phyloP scores from a whole-genome alignment of 1,140 invertebrate genomes.

The Oryctes rhinoceros region DNA sequence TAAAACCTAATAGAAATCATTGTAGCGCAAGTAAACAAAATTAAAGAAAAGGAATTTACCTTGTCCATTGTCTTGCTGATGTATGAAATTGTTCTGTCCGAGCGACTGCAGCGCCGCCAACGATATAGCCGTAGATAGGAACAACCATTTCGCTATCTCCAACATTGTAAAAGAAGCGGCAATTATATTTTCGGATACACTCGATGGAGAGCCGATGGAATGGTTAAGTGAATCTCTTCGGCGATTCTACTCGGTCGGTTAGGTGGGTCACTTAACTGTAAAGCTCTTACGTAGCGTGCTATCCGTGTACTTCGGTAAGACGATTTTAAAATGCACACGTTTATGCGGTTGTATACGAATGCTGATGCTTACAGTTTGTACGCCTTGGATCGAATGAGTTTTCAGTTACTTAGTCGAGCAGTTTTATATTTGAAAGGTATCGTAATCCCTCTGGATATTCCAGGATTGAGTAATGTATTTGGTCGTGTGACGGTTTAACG shows the following conservation, averaged over 20 bases:
- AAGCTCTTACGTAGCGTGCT: slow-evolving; percentile 39
- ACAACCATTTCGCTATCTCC: slow-evolving; percentile 61
- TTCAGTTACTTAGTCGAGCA: neutral
- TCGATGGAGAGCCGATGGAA: neutral
- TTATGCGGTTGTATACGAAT: neutral
- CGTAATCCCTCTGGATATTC: slow-evolving; percentile 33
- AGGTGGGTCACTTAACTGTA: slow-evolving; percentile 46
- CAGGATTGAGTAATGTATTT: slow-evolving; percentile 37
- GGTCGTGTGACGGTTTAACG: neutral
- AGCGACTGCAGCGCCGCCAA: slow-evolving; percentile 63
- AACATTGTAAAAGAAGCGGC: slow-evolving; percentile 53
- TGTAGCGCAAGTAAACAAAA: too few species aligned
- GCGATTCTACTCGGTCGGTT: neutral
- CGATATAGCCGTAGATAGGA: slow-evolving; percentile 61
- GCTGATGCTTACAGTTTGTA: neutral
- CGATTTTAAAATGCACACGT: neutral
- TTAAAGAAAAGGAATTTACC: slow-evolving; percentile 53
- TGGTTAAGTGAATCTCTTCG: neutral
- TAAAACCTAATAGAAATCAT: too few species aligned
- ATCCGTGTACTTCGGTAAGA: neutral
- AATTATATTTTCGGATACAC: slow-evolving; percentile 23
- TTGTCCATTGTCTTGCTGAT: slow-evolving; percentile 50
- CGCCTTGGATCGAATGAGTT: neutral
- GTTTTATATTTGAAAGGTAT: slow-evolving; percentile 27
- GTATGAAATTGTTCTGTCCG: slow-evolving; percentile 57